phyloP scores from a whole-genome alignment of 2,113 vertebrate genomes.

The Sorex araneus region DNA sequence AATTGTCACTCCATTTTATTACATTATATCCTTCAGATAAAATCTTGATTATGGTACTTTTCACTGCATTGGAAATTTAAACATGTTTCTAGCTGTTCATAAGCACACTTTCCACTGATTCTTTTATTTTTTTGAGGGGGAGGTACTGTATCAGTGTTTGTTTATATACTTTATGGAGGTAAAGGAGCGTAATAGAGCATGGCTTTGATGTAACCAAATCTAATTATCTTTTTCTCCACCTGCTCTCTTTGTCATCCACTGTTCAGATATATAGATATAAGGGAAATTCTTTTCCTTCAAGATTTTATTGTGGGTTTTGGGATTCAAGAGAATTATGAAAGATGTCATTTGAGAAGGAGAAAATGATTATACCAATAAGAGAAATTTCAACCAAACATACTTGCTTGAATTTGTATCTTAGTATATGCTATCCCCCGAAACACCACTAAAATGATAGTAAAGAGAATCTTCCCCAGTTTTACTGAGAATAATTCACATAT shows the following conservation, averaged over 20 bases:
- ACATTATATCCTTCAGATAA: conserved; percentile 49
- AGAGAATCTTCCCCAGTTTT: conserved; percentile 5
- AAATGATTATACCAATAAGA: not conserved
- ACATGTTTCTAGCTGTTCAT: conserved; percentile 23
- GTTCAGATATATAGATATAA: conserved; percentile 20
- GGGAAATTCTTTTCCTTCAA: conserved; percentile 52
- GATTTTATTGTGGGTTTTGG: conserved; percentile 46
- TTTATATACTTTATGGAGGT: conserved; percentile 9
- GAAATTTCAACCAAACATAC: conserved; percentile 32
- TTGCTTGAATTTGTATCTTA: conserved; percentile 14
- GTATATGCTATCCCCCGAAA: not conserved
- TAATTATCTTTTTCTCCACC: not conserved
- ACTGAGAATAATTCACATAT: not conserved
- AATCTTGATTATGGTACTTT: conserved; percentile 47
- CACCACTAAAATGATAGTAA: conserved; percentile 8
- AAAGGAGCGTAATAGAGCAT: not conserved
- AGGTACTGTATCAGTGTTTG: not conserved
- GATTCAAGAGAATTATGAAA: conserved; percentile 38
- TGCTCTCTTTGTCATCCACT: not conserved
- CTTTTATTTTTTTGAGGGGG: conserved; percentile 26
- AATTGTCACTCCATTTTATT: conserved; percentile 52
- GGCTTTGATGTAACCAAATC: conserved; percentile 4
- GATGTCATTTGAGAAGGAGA: not conserved
- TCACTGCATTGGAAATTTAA: conserved; percentile 47
- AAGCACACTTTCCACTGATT: conserved; percentile 3